Base-by-base conservation (phyloP, 2,888 invertebrate genomes). In the Volucella zonaria region DNA sequence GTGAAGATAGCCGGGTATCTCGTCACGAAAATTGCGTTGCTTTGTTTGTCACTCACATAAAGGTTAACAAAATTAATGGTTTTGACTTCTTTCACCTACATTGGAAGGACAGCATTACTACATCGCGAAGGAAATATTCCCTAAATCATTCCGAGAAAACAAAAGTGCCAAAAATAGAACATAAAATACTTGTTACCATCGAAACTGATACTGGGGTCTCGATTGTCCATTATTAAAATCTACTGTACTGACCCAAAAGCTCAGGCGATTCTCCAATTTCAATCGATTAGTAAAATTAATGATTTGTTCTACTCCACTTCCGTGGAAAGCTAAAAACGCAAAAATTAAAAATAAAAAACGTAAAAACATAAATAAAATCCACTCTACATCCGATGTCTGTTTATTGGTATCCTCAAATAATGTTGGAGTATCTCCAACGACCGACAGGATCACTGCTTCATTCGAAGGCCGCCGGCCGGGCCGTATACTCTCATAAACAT, bases 401-500 rank as follows among this genome's bases (percentile, higher is more conserved):
- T 73, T 61, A 61, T 45, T 66, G 67, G 68, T 64, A 51, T 40
- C 40, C 12, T 23, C 59, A 51, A 47, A n/a, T 40, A 61, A 23
- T 49, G 18, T 4, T n/a, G 62, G 51, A 56, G 70, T 76, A 81
- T 70, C 64, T 59, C 58, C 31, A 75, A 75, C 66, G 58, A 70
- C 71, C 80, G 76, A 67, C 76, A 85, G 67, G 81, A 73, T 76
- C 67, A 58, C 23, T 66, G 18, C 71, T 85, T 76, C 85, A 80
- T 81, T 76, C 81, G 73, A 64, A 59, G 83, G 80, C 66, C 31
- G 31, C 31, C 6, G 31, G 31, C 31, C 31, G 31, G 64, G 42
- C 64, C 76, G 71, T 73, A 73, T 43, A 67, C 71, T 77, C 76
- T 81, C 85, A 81, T 85, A 81, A 85, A 85, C 85, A 85, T 85